phyloP scores from a whole-genome alignment of 2,113 vertebrate genomes.

The Campylomormyrus tamandua region DNA sequence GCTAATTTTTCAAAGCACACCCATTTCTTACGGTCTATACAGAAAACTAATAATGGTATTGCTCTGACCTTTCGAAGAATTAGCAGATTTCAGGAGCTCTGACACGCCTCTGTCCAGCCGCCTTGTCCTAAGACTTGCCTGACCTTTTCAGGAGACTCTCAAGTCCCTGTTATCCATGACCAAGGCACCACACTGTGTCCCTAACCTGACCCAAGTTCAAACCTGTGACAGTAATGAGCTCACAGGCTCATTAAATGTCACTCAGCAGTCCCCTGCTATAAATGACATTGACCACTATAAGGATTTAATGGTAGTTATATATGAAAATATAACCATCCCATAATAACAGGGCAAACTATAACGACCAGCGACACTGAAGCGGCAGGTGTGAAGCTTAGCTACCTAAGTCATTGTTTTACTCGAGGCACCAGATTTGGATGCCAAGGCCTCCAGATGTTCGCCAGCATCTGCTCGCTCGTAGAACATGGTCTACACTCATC shows the following conservation, averaged over 20 bases:
- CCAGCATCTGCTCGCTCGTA: neutral
- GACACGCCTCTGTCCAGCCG: neutral
- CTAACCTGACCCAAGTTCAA: constrained; percentile 6
- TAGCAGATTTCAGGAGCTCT: neutral
- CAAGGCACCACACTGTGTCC: neutral
- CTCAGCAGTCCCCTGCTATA: neutral
- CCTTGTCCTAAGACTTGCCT: neutral
- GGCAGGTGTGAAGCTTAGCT: neutral
- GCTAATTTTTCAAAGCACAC: neutral
- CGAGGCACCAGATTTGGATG: neutral
- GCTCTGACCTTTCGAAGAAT: constrained; percentile 1
- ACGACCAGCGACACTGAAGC: neutral
- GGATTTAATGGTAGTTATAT: neutral
- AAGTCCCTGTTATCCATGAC: neutral
- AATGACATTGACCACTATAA: neutral
- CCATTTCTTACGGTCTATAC: neutral
- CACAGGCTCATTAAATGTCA: constrained; percentile 10
- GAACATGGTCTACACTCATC: neutral
- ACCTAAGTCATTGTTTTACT: neutral
- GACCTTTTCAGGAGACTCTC: neutral
- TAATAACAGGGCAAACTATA: neutral
- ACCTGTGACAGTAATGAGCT: constrained; percentile 9
- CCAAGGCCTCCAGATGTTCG: neutral
- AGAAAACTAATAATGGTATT: neutral
- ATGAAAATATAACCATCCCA: neutral